Conservation (phyloP, 2,113 vertebrate genomes). For the Pollimyrus isidori region DNA sequence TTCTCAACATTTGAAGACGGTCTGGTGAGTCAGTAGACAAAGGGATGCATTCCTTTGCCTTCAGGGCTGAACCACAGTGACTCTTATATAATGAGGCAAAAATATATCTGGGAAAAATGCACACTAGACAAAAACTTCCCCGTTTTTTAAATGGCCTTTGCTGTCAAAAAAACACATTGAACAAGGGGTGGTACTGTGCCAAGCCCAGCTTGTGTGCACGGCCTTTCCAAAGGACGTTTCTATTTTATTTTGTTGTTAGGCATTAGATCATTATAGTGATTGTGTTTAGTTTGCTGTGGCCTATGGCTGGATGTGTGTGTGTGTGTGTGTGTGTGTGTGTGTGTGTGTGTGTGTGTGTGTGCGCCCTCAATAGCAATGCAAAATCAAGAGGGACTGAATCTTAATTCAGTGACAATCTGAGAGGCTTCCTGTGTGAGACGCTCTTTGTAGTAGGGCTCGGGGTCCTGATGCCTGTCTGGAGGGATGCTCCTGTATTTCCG, state of each 20-base stretch:
- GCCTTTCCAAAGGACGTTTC: neutral
- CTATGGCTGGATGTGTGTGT: neutral
- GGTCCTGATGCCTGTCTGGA: neutral
- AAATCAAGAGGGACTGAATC: neutral
- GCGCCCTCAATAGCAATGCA: neutral
- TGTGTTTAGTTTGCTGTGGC: neutral
- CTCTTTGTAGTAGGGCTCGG: neutral
- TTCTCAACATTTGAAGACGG: neutral
- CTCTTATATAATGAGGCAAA: neutral
- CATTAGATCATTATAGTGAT: neutral
- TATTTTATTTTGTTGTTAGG: neutral
- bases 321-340: neutral
- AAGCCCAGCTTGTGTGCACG: neutral
- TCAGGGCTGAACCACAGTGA: neutral
- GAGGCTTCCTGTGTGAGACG: neutral
- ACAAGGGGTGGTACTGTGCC: neutral
- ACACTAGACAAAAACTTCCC: neutral
- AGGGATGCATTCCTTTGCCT: neutral
- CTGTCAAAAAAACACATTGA: neutral
- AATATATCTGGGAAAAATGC: conserved; percentile 2
- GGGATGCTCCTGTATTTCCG: neutral
- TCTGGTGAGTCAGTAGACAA: neutral
- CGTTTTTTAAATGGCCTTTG: neutral
- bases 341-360: neutral
- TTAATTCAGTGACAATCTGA: neutral